Percentiles rank a stretch among this genome's conserved stretches.
Evolutionary conservation across 2,888 invertebrate species (phyloP).

Genomic region (Diadromus collaris): DNA sequence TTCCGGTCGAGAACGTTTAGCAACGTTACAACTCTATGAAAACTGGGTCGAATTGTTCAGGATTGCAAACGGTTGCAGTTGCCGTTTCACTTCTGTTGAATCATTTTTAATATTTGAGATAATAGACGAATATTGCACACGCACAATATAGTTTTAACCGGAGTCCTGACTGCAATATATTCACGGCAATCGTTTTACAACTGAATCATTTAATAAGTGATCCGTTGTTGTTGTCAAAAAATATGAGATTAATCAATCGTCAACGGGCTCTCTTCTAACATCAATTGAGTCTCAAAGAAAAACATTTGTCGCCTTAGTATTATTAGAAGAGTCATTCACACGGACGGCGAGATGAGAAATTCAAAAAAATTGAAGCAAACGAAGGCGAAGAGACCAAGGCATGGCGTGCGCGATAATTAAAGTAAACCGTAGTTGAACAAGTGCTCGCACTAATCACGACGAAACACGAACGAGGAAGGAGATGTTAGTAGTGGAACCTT

Average conservation of each 20-base stretch:
- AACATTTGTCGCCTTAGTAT: conserved; percentile 23
- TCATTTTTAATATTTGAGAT: not conserved
- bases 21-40: conserved; percentile 70
- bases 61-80: conserved; percentile 47
- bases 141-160: not conserved
- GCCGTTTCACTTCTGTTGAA: conserved; percentile 58
- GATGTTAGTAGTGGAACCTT: conserved; percentile 14
- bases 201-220: not conserved
- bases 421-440: conserved; percentile 56
- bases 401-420: conserved; percentile 56
- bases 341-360: conserved; percentile 36
- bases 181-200: not conserved
- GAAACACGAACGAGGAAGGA: conserved; percentile 45
- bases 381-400: conserved; percentile 23
- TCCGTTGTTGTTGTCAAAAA: not conserved
- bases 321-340: not conserved
- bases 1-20: conserved; percentile 70
- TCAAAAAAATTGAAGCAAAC: conserved; percentile 53
- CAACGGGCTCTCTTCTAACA: not conserved
- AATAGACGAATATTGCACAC: not conserved
- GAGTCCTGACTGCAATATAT: too few species aligned
- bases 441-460: conserved; percentile 59
- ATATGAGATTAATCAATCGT: not conserved
- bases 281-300: not conserved
- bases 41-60: conserved; percentile 74